A percentile compares a stretch with the other conserved stretches of the same genome.
phyloP scores from a whole-genome alignment of 2,888 invertebrate species.

The Andricus curvator region DNA sequence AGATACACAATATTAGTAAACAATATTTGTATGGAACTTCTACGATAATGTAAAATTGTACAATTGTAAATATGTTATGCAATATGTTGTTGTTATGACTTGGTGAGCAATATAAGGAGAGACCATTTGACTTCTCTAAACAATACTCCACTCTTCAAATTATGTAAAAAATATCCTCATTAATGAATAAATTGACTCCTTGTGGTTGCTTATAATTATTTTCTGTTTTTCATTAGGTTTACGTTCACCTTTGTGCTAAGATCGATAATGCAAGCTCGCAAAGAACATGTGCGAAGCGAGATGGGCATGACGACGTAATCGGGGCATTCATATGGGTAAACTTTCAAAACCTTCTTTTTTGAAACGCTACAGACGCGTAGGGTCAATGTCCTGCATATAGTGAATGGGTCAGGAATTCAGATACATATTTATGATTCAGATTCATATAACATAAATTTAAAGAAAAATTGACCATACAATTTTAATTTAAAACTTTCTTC shows the following conservation, averaged over 20 bases:
- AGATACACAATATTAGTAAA: too few relatives aligned
- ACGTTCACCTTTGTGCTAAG: background rate
- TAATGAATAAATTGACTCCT: background rate
- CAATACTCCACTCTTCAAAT: background rate
- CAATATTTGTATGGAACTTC: too few relatives aligned
- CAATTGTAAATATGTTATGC: background rate
- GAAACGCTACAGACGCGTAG: too few relatives aligned
- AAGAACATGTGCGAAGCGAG: conserved; percentile 34
- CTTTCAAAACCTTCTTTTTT: too few relatives aligned
- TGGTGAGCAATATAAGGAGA: background rate
- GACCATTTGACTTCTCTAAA: background rate
- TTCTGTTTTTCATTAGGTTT: background rate
- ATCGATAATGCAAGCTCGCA: background rate
- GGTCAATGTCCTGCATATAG: too few relatives aligned
- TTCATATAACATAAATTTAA: too few relatives aligned
- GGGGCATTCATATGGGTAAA: too few relatives aligned
- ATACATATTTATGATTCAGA: too few relatives aligned
- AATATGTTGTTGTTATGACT: background rate
- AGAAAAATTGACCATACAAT: too few relatives aligned
- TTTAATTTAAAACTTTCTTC: too few relatives aligned
- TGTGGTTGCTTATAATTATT: background rate
- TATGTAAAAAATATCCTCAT: background rate
- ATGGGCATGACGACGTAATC: conserved; percentile 24
- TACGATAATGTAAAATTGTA: background rate
- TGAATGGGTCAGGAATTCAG: too few relatives aligned